Evolutionary conservation across 2,113 vertebrate genomes (phyloP).

Genomic region (Gorsachius goisagi): DNA sequence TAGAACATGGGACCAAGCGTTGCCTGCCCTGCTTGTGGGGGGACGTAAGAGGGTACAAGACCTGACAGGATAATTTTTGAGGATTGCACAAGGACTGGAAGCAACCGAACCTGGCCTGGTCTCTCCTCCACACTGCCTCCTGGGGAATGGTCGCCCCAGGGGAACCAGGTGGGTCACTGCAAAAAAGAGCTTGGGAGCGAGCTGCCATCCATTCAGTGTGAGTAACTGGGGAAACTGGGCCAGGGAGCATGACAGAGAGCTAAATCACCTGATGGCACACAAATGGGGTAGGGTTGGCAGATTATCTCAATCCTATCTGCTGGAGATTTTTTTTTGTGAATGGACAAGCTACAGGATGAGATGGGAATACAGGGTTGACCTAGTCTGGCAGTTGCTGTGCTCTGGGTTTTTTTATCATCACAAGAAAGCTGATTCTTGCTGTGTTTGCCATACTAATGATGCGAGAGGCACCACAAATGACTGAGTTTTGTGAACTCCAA

Average conservation of each 20-base stretch:
- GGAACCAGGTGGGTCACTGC: background rate
- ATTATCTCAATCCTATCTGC: background rate
- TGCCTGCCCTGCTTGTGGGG: background rate
- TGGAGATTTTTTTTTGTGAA: background rate
- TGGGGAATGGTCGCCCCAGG: rapidly evolving
- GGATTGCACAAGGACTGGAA: background rate
- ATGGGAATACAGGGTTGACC: background rate
- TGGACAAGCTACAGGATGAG: background rate
- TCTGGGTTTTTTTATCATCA: background rate
- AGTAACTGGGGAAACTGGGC: background rate
- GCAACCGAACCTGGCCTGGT: background rate
- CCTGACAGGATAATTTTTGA: background rate
- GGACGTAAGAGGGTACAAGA: background rate
- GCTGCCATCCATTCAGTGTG: background rate
- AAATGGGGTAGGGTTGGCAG: background rate
- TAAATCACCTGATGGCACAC: background rate
- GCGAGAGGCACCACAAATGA: background rate
- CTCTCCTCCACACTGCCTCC: background rate
- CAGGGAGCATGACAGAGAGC: background rate
- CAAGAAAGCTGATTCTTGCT: background rate
- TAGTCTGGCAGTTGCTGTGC: background rate
- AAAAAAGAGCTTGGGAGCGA: background rate
- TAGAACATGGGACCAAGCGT: background rate
- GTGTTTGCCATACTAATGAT: background rate
- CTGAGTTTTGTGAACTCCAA: constrained; percentile 6